Conservation (phyloP, 2,888 invertebrate species). For the Dolomedes plantarius region DNA sequence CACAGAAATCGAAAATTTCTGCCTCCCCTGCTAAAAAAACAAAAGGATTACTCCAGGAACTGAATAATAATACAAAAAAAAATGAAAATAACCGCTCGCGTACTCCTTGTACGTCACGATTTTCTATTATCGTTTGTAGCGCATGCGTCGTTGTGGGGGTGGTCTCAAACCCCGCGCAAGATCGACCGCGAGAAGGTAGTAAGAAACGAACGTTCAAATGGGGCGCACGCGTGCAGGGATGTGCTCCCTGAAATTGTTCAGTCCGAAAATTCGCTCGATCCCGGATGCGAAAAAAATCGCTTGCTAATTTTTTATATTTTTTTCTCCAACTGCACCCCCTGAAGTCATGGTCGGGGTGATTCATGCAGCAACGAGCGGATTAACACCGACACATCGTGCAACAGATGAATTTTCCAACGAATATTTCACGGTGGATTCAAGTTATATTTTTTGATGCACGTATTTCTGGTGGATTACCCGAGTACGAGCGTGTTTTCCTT, state of each 20-base stretch:
- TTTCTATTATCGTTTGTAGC: neutral
- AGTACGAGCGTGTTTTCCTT: too few species aligned
- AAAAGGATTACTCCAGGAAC: too few species aligned
- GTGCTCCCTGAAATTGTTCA: neutral
- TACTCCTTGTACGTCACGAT: constrained; percentile 1
- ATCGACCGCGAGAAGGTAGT: constrained; percentile 57
- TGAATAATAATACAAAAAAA: neutral
- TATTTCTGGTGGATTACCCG: neutral
- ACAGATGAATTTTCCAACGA: neutral
- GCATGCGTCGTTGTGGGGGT: constrained; percentile 10
- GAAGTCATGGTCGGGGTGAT: too few species aligned
- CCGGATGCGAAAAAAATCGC: neutral
- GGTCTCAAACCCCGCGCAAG: constrained; percentile 38
- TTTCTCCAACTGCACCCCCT: too few species aligned
- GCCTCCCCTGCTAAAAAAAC: too few species aligned
- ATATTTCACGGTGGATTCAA: neutral
- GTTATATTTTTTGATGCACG: neutral
- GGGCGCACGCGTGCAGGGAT: neutral
- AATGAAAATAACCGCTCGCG: neutral
- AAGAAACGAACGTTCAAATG: constrained; percentile 24
- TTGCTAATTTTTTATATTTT: neutral
- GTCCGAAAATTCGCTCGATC: neutral
- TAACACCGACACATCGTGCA: neutral
- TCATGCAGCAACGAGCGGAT: too few species aligned
- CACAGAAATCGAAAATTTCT: too few species aligned